Base-by-base conservation (phyloP, 92 coral and sea anemone species). In the Desmophyllum pertusum region DNA sequence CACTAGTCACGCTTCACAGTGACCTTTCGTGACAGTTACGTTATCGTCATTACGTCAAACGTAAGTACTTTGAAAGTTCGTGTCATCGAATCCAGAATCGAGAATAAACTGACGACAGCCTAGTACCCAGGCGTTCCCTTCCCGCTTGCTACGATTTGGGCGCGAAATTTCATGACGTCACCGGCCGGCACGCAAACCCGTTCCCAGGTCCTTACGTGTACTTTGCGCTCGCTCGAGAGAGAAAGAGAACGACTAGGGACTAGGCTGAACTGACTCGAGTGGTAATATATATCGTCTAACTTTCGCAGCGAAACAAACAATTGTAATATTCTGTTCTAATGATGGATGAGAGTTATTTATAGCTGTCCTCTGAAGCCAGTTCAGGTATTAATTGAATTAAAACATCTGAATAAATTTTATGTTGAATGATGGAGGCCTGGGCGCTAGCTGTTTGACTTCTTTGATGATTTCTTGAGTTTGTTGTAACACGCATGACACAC, bases 401-500 rank as follows among this genome's bases (percentile, higher is more conserved):
- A 35, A 50, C 31, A 27, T 52, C 40, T 18, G 59, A 55, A 75
- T 50, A 9, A 41, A 18, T 43, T 43, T 40, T 36, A 31, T 6
- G 77, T 38, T 19, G 19, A 10, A 71, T 38, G 70, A 78, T 4
- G 11, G 45, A 48, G 23, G 3, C 3, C 63, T 79, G 75, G 18
- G 50, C 35, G 85, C 41, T 81, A 81, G 70, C 85, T 81, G 40
- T 51, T 81, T 31, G 55, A 21, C 76, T 81, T 81, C 33, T 70
- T 81, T 43, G 85, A 81, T 48, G 84, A 43, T 45, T 89, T 85
- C 40, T 81, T 89, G 38, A 95, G 86, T 48, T 92, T 92, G 48
- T 79, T 82, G 90, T 81, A 93, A 78, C 98, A 95, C 14, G 89
- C 29, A 52, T 87, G 90, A 65, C 98, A 95, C 48, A 95, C 98